Evolutionary conservation across 2,888 invertebrate genomes (phyloP).

Genomic region (Tiliacea aurago): DNA sequence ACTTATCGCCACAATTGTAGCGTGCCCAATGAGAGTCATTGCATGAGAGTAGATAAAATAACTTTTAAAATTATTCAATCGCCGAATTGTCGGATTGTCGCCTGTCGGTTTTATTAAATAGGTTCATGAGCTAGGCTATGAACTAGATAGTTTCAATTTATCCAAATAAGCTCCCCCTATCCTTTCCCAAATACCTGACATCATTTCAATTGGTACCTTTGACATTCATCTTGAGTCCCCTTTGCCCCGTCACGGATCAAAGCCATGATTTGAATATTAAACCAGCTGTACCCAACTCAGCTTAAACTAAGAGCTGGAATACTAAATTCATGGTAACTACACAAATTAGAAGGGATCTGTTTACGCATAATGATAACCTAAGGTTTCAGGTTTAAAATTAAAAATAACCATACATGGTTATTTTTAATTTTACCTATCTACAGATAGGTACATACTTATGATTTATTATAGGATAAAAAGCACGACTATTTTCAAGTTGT

Average conservation of each 20-base stretch:
- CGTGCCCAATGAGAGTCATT: too few species aligned
- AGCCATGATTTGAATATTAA: constrained; percentile 51
- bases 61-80: too few species aligned
- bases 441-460: too few species aligned
- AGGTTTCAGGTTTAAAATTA: neutral
- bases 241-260: constrained; percentile 27
- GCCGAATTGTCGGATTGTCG: neutral
- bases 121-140: neutral
- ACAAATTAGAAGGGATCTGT: constrained; percentile 26
- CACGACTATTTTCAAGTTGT: too few species aligned
- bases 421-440: too few species aligned
- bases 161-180: neutral
- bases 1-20: too few species aligned
- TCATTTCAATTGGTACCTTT: constrained; percentile 25
- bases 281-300: constrained; percentile 26
- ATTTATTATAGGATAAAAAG: too few species aligned
- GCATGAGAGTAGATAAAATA: too few species aligned
- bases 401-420: too few species aligned
- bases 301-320: constrained; percentile 25
- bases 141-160: too few species aligned
- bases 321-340: constrained; percentile 32
- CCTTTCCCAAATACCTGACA: neutral
- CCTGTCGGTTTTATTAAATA: neutral
- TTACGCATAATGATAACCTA: constrained; percentile 16
- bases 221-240: constrained; percentile 11